These are phyloP conservation scores for Pseudomyrmex concolor DNA, from an alignment of 1,140 invertebrate species.

Conservation along the genomic window DNA sequence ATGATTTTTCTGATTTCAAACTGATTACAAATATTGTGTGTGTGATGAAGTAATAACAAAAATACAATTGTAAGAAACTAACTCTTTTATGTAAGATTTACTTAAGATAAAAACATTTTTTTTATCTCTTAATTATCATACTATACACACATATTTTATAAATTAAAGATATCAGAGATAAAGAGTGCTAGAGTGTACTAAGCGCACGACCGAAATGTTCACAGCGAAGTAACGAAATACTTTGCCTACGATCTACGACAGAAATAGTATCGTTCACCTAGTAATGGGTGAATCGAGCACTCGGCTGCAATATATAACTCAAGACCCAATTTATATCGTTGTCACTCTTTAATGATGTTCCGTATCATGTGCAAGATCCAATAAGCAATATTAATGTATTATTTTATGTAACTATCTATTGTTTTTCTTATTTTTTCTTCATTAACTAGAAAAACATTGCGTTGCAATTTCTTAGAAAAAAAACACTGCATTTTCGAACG, in stretches of 20 bases:
- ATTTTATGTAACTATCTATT: neutral
- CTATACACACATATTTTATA: neutral
- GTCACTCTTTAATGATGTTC: slow-evolving; percentile 39
- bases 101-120: neutral
- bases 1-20: neutral
- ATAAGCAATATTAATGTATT: neutral
- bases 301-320: slow-evolving; percentile 60
- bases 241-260: slow-evolving; percentile 61
- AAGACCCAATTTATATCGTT: slow-evolving; percentile 55
- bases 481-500: neutral
- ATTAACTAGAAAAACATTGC: neutral
- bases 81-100: neutral
- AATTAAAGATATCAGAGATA: slow-evolving; percentile 19
- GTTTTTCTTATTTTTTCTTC: neutral
- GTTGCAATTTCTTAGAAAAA: neutral
- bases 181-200: slow-evolving; percentile 16
- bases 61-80: neutral
- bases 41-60: neutral
- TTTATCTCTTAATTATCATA: slow-evolving; percentile 10
- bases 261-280: slow-evolving; percentile 71
- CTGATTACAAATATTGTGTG: too few species aligned
- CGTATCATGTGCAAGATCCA: neutral
- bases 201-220: slow-evolving; percentile 32
- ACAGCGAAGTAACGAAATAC: slow-evolving; percentile 46
- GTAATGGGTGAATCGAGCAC: slow-evolving; percentile 65